Evolutionary conservation across 2,113 vertebrate genomes (phyloP).

Genomic region (Brienomyrus brachyistius): DNA sequence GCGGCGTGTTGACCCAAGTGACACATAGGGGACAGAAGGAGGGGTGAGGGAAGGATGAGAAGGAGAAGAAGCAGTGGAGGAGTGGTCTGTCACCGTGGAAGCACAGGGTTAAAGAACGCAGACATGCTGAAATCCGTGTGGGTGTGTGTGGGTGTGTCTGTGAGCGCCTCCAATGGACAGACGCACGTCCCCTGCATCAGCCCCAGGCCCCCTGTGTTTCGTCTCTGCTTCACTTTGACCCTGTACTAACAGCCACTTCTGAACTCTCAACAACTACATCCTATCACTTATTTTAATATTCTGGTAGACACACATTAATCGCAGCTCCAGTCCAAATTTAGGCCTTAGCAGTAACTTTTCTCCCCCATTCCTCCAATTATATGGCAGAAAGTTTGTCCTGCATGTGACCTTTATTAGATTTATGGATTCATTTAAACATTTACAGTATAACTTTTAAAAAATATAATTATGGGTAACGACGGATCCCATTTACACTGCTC

Average conservation of each 20-base stretch:
- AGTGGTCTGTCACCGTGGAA: background rate
- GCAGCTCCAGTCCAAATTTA: background rate
- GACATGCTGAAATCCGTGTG: background rate
- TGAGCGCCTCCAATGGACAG: background rate
- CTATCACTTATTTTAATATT: background rate
- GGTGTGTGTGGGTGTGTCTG: background rate
- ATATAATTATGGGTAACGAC: constrained; percentile 38
- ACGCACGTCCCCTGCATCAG: background rate
- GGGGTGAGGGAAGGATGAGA: background rate
- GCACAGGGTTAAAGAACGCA: background rate
- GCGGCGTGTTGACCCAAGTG: background rate
- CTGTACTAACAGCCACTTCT: background rate
- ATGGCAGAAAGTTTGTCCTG: background rate
- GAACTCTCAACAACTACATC: background rate
- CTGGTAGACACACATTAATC: background rate
- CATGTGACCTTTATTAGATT: background rate
- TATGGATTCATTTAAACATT: background rate
- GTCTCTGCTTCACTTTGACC: background rate
- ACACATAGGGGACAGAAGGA: background rate
- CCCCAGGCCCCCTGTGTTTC: background rate
- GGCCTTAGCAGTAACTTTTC: background rate
- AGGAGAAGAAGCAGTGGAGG: background rate
- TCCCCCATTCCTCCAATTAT: background rate
- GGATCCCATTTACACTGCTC: constrained; percentile 59
- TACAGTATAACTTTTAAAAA: constrained; percentile 5